These are phyloP conservation scores for Hyalella azteca DNA, from an alignment of 2,888 invertebrate species.

Conservation along the genomic window DNA sequence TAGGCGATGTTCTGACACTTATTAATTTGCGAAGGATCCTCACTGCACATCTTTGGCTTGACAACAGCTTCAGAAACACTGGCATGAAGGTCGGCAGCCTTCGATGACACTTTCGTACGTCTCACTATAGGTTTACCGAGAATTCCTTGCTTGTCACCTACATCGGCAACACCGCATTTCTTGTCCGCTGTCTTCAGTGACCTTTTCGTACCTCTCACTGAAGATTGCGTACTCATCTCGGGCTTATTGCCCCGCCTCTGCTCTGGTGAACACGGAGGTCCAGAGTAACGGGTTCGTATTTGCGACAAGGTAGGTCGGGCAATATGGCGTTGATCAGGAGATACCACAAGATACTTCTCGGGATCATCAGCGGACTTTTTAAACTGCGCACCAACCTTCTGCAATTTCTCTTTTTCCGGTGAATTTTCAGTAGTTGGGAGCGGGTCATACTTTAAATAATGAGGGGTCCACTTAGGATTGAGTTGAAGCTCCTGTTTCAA, in stretches of 20 bases:
- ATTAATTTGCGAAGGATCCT: neutral
- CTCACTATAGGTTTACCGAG: no score
- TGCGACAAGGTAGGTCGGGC: neutral
- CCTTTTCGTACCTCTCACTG: no score
- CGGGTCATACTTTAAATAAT: neutral
- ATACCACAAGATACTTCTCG: no score
- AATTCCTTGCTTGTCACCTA: no score
- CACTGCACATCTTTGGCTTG: neutral
- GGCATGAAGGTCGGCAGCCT: no score
- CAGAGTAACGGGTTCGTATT: neutral
- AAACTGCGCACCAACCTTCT: neutral
- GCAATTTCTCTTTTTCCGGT: neutral
- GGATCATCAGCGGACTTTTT: no score
- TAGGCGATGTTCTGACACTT: neutral
- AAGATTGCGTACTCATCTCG: no score
- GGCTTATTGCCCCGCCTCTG: neutral
- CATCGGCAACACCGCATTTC: neutral
- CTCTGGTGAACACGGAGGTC: neutral
- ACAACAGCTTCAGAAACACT: no score
- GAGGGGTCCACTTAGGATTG: slow-evolving; percentile 10
- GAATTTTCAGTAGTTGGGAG: neutral
- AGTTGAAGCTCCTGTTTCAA: neutral
- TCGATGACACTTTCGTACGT: no score
- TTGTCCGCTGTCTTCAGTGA: neutral
- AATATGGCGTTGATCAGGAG: no score